Percentiles rank a stretch among this genome's conserved stretches.
These are phyloP conservation scores for Perca schrenkii DNA, from an alignment of 2,113 vertebrate genomes.

Conservation along the genomic window DNA sequence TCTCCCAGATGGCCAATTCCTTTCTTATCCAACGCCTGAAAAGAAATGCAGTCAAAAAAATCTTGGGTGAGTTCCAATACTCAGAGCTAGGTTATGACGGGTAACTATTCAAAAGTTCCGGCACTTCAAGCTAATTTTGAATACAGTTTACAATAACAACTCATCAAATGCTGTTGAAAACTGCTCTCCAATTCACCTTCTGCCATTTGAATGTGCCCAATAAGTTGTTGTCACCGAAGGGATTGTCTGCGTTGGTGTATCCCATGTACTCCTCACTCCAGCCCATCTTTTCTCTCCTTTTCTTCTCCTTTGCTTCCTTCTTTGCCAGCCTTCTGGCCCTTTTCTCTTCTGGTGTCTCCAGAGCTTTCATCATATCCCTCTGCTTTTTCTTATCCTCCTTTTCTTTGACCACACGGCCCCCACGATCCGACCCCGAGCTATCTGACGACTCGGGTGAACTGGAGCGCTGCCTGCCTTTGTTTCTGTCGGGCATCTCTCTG, in stretches of 20 bases:
- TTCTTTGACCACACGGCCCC: slow-evolving; percentile 9
- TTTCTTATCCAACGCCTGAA: slow-evolving; percentile 93
- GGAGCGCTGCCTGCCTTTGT: slow-evolving; percentile 69
- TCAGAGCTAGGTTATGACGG: neutral
- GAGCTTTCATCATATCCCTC: slow-evolving; percentile 92
- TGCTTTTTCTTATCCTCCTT: slow-evolving; percentile 83
- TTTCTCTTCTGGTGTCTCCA: slow-evolving; percentile 97
- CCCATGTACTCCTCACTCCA: slow-evolving; percentile 99
- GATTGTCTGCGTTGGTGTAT: slow-evolving; percentile 98
- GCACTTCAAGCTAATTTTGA: too few species aligned
- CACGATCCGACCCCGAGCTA: slow-evolving; percentile 80
- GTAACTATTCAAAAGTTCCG: neutral
- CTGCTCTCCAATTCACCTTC: slow-evolving; percentile 85
- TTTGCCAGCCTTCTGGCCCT: slow-evolving; percentile 93
- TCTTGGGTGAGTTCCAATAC: neutral
- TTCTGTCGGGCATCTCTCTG: slow-evolving; percentile 49
- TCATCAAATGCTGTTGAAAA: neutral
- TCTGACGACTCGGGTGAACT: slow-evolving; percentile 85
- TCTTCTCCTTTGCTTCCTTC: slow-evolving; percentile 97
- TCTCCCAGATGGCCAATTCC: slow-evolving; percentile 96
- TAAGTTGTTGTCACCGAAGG: slow-evolving; percentile 98
- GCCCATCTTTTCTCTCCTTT: slow-evolving; percentile 98
- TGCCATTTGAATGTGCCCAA: slow-evolving; percentile 98
- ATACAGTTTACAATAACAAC: neutral
- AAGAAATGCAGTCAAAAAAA: slow-evolving; percentile 2